Percentiles rank a stretch among this genome's conserved stretches.
These are phyloP conservation scores for Phthorimaea operculella DNA, from an alignment of 1,140 invertebrate genomes.

Conservation along the genomic window DNA sequence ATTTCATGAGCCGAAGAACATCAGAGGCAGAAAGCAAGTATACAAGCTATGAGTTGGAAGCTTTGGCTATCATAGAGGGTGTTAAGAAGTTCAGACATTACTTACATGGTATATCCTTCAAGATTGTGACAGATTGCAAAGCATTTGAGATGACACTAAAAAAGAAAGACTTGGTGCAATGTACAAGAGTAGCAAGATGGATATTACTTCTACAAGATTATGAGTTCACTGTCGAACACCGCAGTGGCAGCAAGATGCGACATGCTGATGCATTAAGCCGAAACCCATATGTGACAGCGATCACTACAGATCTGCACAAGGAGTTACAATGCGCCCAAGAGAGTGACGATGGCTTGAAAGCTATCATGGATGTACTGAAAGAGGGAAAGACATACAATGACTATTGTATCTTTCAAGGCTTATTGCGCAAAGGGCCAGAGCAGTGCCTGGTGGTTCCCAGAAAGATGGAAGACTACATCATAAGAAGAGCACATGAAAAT, in stretches of 20 bases:
- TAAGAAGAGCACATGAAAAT: slow-evolving; percentile 13
- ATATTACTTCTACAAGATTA: slow-evolving; percentile 21
- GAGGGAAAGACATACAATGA: slow-evolving; percentile 11
- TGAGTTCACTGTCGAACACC: slow-evolving; percentile 30
- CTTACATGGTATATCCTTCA: slow-evolving; percentile 42
- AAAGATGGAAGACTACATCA: slow-evolving; percentile 7
- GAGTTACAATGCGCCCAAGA: slow-evolving; percentile 15
- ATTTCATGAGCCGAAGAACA: slow-evolving; percentile 31
- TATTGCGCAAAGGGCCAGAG: slow-evolving; percentile 13
- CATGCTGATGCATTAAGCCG: slow-evolving; percentile 50
- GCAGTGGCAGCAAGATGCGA: slow-evolving; percentile 35
- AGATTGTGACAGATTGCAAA: slow-evolving; percentile 53
- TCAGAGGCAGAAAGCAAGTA: slow-evolving; percentile 52
- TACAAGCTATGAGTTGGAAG: slow-evolving; percentile 44
- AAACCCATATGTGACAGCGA: slow-evolving; percentile 18
- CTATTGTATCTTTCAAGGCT: slow-evolving; percentile 11
- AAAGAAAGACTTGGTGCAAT: slow-evolving; percentile 37
- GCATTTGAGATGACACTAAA: slow-evolving; percentile 45
- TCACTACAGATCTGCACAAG: slow-evolving; percentile 8
- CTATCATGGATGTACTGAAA: slow-evolving; percentile 23
- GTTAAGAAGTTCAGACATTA: slow-evolving; percentile 42
- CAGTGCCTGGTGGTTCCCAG: slow-evolving; percentile 10
- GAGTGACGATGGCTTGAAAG: slow-evolving; percentile 22
- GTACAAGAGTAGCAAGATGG: slow-evolving; percentile 41
- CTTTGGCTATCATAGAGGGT: slow-evolving; percentile 27